These are phyloP conservation scores for Boulengeromyrus knoepffleri DNA, from an alignment of 2,113 vertebrate genomes.

Conservation along the genomic window DNA sequence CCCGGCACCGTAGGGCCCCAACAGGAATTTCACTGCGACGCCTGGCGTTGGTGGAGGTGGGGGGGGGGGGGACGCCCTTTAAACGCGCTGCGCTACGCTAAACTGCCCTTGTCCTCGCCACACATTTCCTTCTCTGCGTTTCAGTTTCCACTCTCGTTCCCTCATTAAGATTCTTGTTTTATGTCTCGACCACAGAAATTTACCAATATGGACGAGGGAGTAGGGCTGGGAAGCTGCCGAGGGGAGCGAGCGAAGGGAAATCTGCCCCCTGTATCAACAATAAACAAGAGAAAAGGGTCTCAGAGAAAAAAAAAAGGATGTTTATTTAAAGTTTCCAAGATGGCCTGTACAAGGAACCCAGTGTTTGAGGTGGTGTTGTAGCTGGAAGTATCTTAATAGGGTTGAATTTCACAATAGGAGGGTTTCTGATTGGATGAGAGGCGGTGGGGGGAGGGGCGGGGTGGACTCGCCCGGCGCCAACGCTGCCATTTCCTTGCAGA, in stretches of 20 bases:
- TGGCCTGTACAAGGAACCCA: background rate
- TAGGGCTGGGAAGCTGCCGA: background rate
- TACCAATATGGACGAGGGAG: background rate
- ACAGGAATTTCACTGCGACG: background rate
- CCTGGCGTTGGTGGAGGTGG: background rate
- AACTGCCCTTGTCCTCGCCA: background rate
- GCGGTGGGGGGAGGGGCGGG: background rate
- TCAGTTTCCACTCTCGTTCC: slow-evolving; percentile 8
- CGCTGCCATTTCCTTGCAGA: slow-evolving; percentile 47
- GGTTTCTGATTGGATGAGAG: background rate
- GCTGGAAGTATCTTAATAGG: background rate
- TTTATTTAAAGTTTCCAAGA: background rate
- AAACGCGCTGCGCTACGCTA: background rate
- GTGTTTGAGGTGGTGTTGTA: background rate
- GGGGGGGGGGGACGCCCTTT: background rate
- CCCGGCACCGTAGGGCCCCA: background rate
- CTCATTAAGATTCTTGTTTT: slow-evolving; percentile 11
- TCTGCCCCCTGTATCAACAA: background rate
- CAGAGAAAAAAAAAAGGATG: background rate
- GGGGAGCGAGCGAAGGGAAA: background rate
- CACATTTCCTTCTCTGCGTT: background rate
- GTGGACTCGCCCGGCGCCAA: background rate
- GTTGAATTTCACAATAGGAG: background rate
- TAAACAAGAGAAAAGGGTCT: background rate
- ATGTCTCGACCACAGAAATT: slow-evolving; percentile 13